These are phyloP conservation scores for Rhingia rostrata DNA, from an alignment of 2,888 invertebrate species.

Conservation along the genomic window DNA sequence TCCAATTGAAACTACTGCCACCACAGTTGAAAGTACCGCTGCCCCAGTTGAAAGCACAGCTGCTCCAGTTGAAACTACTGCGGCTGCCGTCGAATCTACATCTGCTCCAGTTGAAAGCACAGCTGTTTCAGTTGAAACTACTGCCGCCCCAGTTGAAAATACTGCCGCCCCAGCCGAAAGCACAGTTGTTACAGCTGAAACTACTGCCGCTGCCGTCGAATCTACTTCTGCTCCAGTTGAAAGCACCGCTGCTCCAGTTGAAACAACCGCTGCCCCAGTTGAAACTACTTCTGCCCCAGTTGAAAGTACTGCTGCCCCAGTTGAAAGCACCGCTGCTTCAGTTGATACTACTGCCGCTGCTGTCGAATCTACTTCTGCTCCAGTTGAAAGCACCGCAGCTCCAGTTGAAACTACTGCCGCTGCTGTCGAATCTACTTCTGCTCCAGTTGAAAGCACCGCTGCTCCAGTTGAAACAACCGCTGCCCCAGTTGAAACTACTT, in stretches of 20 bases:
- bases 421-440: slow-evolving; percentile 4
- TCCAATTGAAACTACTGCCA: slow-evolving; percentile 43
- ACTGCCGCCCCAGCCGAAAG: slow-evolving; percentile 75
- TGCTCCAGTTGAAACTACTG: slow-evolving; percentile 77
- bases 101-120: slow-evolving; percentile 18
- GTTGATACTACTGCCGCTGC: slow-evolving; percentile 13
- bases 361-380: slow-evolving; percentile 26
- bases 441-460: slow-evolving; percentile 14
- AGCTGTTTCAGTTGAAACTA: slow-evolving; percentile 21
- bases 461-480: slow-evolving; percentile 28
- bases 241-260: slow-evolving; percentile 12
- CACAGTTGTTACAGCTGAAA: slow-evolving; percentile 16
- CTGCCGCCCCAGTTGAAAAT: slow-evolving; percentile 1
- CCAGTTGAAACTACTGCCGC: slow-evolving; percentile 25
- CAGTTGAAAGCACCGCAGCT: slow-evolving; percentile 23
- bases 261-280: slow-evolving; percentile 6
- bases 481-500: slow-evolving; percentile 6
- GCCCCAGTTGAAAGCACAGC: slow-evolving; percentile 17
- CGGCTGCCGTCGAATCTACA: slow-evolving; percentile 67
- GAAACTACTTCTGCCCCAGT: slow-evolving; percentile 13
- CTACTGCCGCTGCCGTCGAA: slow-evolving; percentile 37
- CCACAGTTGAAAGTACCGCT: slow-evolving; percentile 33
- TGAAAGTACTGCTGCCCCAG: slow-evolving; percentile 19
- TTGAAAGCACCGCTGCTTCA: slow-evolving; percentile 15
- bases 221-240: slow-evolving; percentile 12